Percentiles rank a stretch among this genome's conserved stretches.
These are phyloP conservation scores for Mormyrus iriodes DNA, from an alignment of 2,113 vertebrate species.

Conservation along the genomic window DNA sequence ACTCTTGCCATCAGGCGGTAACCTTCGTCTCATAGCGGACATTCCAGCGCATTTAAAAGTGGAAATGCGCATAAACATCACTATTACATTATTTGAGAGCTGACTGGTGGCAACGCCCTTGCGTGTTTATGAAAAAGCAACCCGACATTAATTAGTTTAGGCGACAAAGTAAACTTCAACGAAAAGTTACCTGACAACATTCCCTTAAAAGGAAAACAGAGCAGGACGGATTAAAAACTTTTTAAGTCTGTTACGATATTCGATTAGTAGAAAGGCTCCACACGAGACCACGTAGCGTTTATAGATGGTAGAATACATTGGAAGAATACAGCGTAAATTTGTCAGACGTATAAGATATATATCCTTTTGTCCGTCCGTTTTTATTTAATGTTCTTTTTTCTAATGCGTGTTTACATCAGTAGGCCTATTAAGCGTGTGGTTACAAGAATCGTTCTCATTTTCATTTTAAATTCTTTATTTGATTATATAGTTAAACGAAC, in stretches of 20 bases:
- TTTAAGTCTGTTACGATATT: neutral
- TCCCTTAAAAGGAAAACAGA: neutral
- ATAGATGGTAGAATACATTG: neutral
- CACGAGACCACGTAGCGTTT: neutral
- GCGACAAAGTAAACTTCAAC: neutral
- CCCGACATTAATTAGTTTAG: conserved; percentile 10
- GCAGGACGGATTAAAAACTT: neutral
- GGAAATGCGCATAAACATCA: conserved; percentile 24
- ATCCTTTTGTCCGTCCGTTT: neutral
- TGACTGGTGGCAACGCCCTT: neutral
- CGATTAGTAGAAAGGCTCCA: neutral
- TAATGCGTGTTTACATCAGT: neutral
- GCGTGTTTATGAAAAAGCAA: neutral
- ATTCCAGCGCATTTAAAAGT: conserved; percentile 24
- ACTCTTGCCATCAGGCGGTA: neutral
- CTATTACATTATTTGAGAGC: conserved; percentile 6
- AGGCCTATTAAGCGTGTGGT: neutral
- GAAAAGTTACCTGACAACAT: conserved; percentile 5
- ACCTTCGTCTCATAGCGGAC: conserved; percentile 27
- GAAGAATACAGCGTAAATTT: neutral
- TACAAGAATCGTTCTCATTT: neutral
- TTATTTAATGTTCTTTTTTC: neutral
- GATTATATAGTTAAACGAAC: neutral
- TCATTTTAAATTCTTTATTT: neutral
- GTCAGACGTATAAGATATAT: neutral